A percentile compares a stretch with the other conserved stretches of the same genome.
phyloP scores from a whole-genome alignment of 2,888 invertebrate species.

The Orthosia cruda region DNA sequence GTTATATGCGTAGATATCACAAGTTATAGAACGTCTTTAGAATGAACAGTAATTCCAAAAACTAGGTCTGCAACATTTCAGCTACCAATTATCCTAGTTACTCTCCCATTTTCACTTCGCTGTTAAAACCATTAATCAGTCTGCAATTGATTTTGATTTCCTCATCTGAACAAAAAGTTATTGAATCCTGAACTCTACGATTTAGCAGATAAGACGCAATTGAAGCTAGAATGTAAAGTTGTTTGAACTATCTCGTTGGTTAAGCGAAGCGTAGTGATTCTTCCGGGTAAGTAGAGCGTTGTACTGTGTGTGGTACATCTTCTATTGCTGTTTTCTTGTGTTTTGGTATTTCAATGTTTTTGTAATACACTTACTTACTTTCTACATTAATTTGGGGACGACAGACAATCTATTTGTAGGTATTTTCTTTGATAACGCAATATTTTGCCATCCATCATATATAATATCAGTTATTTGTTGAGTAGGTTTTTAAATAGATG shows the following conservation, averaged over 20 bases:
- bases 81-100: slow-evolving; percentile 5
- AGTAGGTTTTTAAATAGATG: neutral
- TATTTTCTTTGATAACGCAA: neutral
- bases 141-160: slow-evolving; percentile 59
- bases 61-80: slow-evolving; percentile 19
- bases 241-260: slow-evolving; percentile 48
- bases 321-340: slow-evolving; percentile 34
- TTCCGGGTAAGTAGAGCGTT: slow-evolving; percentile 73
- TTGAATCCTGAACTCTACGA: slow-evolving; percentile 29
- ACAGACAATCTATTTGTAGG: neutral
- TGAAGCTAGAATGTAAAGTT: slow-evolving; percentile 34
- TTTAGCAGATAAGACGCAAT: slow-evolving; percentile 30
- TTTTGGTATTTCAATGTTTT: slow-evolving; percentile 31
- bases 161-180: neutral
- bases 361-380: too few relatives aligned
- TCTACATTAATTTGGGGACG: slow-evolving; percentile 11
- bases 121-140: slow-evolving; percentile 45
- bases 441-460: neutral
- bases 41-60: slow-evolving; percentile 6
- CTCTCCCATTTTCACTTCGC: slow-evolving; percentile 51
- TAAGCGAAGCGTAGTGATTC: slow-evolving; percentile 73
- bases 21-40: neutral
- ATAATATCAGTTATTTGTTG: neutral
- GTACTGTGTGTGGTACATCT: slow-evolving; percentile 46
- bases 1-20: too few relatives aligned